phyloP scores from a whole-genome alignment of 2,888 invertebrate genomes.

The Fragum fragum region DNA sequence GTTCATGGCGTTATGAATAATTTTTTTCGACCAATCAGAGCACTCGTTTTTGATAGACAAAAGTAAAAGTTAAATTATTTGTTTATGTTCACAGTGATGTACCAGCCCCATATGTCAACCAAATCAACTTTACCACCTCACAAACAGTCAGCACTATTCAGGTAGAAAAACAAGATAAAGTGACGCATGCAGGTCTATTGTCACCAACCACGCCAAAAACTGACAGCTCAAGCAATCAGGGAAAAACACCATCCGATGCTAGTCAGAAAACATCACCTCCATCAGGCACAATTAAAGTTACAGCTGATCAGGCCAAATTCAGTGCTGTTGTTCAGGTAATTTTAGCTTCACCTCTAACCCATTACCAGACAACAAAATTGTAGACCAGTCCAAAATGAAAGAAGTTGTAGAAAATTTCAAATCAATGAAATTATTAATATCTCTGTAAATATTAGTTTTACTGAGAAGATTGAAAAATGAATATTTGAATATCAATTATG shows the following conservation, averaged over 20 bases:
- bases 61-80: too few species aligned
- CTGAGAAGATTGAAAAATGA: too few species aligned
- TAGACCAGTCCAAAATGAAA: background rate
- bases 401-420: background rate
- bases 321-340: conserved; percentile 45
- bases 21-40: too few species aligned
- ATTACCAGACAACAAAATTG: conserved; percentile 4
- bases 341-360: background rate
- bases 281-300: conserved; percentile 10
- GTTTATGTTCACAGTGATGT: conserved; percentile 73
- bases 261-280: conserved; percentile 1
- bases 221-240: background rate
- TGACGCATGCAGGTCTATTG: conserved; percentile 75
- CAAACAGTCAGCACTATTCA: conserved; percentile 93
- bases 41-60: too few species aligned
- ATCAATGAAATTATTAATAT: background rate
- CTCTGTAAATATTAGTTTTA: too few species aligned
- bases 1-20: too few species aligned
- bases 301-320: conserved; percentile 1
- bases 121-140: conserved; percentile 91
- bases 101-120: conserved; percentile 78
- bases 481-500: background rate
- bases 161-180: conserved; percentile 91
- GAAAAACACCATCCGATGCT: background rate
- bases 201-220: conserved; percentile 66